phyloP scores from a whole-genome alignment of 2,888 invertebrate genomes.

The Frankliniella fusca region DNA sequence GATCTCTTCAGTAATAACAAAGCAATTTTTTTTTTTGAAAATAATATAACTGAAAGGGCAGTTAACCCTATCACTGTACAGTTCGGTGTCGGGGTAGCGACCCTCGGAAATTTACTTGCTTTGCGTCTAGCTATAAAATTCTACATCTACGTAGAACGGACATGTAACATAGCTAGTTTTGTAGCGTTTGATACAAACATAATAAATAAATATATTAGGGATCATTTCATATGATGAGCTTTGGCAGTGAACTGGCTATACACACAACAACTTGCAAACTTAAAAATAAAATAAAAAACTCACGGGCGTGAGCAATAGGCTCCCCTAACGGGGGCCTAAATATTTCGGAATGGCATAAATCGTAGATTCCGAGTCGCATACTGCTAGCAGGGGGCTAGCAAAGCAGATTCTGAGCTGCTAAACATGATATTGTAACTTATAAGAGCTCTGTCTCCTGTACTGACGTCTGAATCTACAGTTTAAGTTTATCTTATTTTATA shows the following conservation, averaged over 20 bases:
- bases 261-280: constrained; percentile 22
- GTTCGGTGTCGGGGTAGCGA: background rate
- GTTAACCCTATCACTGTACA: background rate
- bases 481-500: background rate
- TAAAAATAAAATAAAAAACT: too few relatives aligned
- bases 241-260: constrained; percentile 26
- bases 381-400: too few relatives aligned
- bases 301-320: too few relatives aligned
- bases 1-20: background rate
- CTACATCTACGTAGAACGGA: constrained; percentile 10
- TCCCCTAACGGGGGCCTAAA: too few relatives aligned
- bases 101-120: background rate
- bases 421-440: too few relatives aligned
- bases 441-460: too few relatives aligned
- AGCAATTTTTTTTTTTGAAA: background rate
- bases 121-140: constrained; percentile 10
- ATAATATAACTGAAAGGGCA: background rate
- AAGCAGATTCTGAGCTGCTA: too few relatives aligned
- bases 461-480: background rate
- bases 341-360: background rate
- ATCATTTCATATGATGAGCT: constrained; percentile 25
- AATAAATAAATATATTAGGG: constrained; percentile 25
- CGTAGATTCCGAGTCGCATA: background rate
- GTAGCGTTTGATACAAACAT: constrained; percentile 25
- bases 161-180: constrained; percentile 9